Base-by-base conservation (phyloP, 2,113 vertebrate genomes). In the Sphyrna mokarran region DNA sequence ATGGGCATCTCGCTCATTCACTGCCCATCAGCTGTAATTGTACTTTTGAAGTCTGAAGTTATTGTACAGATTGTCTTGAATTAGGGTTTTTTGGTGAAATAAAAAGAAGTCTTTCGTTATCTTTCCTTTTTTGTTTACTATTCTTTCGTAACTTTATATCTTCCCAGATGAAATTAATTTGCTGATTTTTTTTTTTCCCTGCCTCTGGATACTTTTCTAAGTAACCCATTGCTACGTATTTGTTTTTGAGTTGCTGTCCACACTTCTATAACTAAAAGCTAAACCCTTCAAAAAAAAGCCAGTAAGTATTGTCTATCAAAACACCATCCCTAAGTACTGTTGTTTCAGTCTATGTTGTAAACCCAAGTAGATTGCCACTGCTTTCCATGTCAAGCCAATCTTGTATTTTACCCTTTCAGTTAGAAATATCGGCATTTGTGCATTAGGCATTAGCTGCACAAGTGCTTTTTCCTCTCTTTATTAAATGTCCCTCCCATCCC, bases 1-100 rank as follows among this genome's bases (percentile, higher is more conserved):
- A 29, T 43, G 63, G n/a, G 91, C 91, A 94, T 20, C 63, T 94
- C 8, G 22, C 37, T 33, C 69, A 66, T 43, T 69, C 40, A 48
- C 40, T 95, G 94, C 43, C 43, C 43, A 29, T 72, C 68, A 54
- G 69, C 68, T 95, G 68, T 95, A 48, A 72, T 43, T 61, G 16
- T 90, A 6, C 70, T 70, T 68, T 95, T 33, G 87, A 90, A 72
- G 37, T 95, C 68, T 10, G 48, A 72, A 95, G 23, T 95, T 95
- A 22, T 23, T 72, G 37, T 72, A 54, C 40, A 29, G 22, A 72
- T 72, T 70, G 11, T 66, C 89, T 48, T 48, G 23, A 72, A 33
- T 72, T 37, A 70, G 10, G 23, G 72, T 95, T 95, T n/a, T 61
- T 23, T 72, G 72, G 63, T 95, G 26, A 72, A 76, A 95, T 91